Evolutionary conservation across 1,140 invertebrate genomes (phyloP).

Genomic region (Brachionus calyciflorus): DNA sequence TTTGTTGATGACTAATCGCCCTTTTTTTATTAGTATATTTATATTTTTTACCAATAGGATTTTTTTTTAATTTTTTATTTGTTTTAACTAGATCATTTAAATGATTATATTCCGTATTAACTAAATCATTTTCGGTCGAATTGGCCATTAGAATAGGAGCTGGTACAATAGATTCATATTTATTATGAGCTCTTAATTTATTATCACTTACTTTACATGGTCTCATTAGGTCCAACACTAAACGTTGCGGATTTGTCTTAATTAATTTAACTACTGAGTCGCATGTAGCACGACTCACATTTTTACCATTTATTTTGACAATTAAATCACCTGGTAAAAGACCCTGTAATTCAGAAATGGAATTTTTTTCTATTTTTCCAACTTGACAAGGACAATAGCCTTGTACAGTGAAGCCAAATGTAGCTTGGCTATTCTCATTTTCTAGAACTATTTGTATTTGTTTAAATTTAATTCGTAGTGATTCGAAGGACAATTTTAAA

Average conservation of each 20-base stretch:
- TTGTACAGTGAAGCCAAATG: constrained; percentile 38
- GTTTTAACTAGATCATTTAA: not conserved
- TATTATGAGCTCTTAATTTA: not conserved
- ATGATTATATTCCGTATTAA: constrained; percentile 33
- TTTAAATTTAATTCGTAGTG: not conserved
- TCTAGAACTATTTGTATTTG: not conserved
- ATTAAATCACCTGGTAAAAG: constrained; percentile 36
- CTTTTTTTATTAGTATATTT: not conserved
- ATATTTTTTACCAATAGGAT: not conserved
- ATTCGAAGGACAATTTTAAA: too few species aligned
- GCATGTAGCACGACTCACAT: constrained; percentile 35
- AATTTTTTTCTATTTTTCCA: constrained; percentile 30
- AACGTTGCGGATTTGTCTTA: not conserved
- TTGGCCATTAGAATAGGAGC: not conserved
- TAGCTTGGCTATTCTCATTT: not conserved
- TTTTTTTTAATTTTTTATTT: not conserved
- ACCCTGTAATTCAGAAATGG: not conserved
- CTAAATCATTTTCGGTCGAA: constrained; percentile 18
- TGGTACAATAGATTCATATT: constrained; percentile 13
- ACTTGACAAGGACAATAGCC: constrained; percentile 35
- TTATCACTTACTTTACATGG: not conserved
- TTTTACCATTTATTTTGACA: constrained; percentile 39
- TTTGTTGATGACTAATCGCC: not conserved
- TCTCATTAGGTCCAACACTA: not conserved
- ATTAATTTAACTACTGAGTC: constrained; percentile 22